phyloP scores from a whole-genome alignment of 2,113 vertebrate species.

The Ibidorhyncha struthersii region DNA sequence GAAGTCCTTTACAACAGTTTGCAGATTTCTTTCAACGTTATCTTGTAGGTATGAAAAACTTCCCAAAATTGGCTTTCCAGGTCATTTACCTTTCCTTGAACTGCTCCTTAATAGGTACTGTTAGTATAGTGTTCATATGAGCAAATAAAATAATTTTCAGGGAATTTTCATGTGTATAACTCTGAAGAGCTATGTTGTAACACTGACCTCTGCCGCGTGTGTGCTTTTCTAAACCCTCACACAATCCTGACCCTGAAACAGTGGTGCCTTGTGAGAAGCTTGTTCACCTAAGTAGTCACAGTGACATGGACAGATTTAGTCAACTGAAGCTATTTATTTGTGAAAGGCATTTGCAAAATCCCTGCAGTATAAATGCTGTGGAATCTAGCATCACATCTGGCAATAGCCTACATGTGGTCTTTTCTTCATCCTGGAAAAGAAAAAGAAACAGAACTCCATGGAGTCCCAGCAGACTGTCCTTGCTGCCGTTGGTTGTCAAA shows the following conservation, averaged over 20 bases:
- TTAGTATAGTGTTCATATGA: background rate
- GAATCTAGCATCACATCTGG: background rate
- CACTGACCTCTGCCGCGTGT: background rate
- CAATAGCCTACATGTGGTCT: background rate
- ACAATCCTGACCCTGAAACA: background rate
- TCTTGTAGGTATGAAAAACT: background rate
- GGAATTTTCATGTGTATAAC: background rate
- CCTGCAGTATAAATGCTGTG: background rate
- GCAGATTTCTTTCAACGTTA: constrained; percentile 1
- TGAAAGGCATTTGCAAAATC: background rate
- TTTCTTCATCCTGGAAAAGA: background rate
- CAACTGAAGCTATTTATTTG: background rate
- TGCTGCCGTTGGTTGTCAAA: background rate
- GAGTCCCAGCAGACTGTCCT: background rate
- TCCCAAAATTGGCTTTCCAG: background rate
- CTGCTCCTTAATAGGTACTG: background rate
- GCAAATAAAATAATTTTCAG: background rate
- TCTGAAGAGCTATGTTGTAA: background rate
- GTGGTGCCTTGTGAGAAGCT: background rate
- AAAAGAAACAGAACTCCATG: background rate
- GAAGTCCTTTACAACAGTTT: background rate
- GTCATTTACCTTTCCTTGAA: background rate
- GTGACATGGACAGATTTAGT: background rate
- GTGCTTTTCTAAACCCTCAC: background rate
- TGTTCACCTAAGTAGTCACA: background rate